Evolutionary conservation across 92 coral and sea anemone genomes (phyloP).

Genomic region (Zoanthus solanderi): DNA sequence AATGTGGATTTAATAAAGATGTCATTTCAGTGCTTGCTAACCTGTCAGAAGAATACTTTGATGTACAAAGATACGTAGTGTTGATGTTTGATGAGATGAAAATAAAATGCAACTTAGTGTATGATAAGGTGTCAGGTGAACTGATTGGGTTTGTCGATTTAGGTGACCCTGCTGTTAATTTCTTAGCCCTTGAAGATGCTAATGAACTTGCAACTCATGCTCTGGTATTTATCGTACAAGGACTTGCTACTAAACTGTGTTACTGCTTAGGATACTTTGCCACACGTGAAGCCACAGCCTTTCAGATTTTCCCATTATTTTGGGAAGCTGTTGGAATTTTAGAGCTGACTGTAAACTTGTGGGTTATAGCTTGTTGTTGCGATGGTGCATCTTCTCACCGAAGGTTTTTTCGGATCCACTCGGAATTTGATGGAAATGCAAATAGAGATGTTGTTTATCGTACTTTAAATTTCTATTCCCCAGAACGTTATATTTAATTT

Average conservation of each 20-base stretch:
- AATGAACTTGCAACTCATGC: conserved; percentile 70
- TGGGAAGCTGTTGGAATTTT: conserved; percentile 63
- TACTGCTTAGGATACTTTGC: conserved; percentile 69
- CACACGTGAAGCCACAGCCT: conserved; percentile 59
- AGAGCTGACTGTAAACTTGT: conserved; percentile 50
- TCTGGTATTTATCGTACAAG: conserved; percentile 68
- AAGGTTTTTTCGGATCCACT: conserved; percentile 45
- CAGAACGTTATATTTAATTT: conserved; percentile 27
- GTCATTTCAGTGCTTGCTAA: conserved; percentile 45
- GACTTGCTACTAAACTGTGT: conserved; percentile 61
- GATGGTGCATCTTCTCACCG: conserved; percentile 73
- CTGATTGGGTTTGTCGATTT: conserved; percentile 13
- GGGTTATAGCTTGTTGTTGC: conserved; percentile 59
- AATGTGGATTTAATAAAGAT: conserved; percentile 63
- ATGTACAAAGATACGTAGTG: conserved; percentile 65
- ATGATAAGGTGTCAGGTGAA: conserved; percentile 68
- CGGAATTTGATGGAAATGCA: conserved; percentile 52
- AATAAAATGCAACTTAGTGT: conserved; percentile 54
- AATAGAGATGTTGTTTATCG: conserved; percentile 43
- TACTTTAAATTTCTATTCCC: conserved; percentile 41
- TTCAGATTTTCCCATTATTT: conserved; percentile 59
- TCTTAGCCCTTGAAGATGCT: conserved; percentile 50
- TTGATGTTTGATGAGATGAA: conserved; percentile 74
- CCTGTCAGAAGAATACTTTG: conserved; percentile 52
- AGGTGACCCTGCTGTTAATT: conserved; percentile 71